These are phyloP conservation scores for Seriola rivoliana DNA, from an alignment of 2,113 vertebrate genomes.

Conservation along the genomic window DNA sequence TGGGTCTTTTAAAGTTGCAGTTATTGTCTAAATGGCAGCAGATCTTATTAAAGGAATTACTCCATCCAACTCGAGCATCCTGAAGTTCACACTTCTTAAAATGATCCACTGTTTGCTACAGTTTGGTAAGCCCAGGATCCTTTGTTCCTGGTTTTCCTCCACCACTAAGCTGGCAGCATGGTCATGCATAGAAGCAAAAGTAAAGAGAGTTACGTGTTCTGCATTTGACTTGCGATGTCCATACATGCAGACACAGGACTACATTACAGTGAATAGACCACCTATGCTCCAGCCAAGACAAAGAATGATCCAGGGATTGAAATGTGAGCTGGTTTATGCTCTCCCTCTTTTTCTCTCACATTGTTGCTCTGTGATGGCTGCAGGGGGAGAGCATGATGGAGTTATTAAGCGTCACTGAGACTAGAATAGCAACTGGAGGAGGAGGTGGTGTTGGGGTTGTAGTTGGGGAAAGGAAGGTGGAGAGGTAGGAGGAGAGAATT, in stretches of 20 bases:
- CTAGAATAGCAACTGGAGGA: slow-evolving; percentile 47
- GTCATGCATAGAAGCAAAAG: slow-evolving; percentile 2
- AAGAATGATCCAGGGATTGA: slow-evolving; percentile 68
- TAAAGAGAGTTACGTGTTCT: slow-evolving; percentile 14
- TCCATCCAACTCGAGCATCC: neutral
- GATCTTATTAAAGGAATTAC: neutral
- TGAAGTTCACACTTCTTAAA: neutral
- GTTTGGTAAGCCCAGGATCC: neutral
- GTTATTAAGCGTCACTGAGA: slow-evolving; percentile 71
- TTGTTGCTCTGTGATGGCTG: slow-evolving; percentile 55
- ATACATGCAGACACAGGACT: slow-evolving; percentile 54
- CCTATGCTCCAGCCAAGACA: slow-evolving; percentile 59
- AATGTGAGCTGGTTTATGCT: slow-evolving; percentile 74
- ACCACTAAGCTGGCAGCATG: neutral
- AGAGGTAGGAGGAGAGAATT: slow-evolving; percentile 32
- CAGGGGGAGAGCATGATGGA: slow-evolving; percentile 64
- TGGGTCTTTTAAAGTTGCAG: neutral
- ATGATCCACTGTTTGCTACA: neutral
- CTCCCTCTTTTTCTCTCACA: slow-evolving; percentile 55
- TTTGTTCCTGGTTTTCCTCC: neutral
- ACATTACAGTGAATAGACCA: slow-evolving; percentile 58
- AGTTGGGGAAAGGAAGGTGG: slow-evolving; percentile 30
- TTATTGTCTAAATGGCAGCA: neutral
- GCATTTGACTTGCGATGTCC: slow-evolving; percentile 17
- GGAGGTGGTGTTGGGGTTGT: slow-evolving; percentile 26